These are phyloP conservation scores for Rhorus exstirpatorius DNA, from an alignment of 2,888 invertebrate genomes.

Conservation along the genomic window DNA sequence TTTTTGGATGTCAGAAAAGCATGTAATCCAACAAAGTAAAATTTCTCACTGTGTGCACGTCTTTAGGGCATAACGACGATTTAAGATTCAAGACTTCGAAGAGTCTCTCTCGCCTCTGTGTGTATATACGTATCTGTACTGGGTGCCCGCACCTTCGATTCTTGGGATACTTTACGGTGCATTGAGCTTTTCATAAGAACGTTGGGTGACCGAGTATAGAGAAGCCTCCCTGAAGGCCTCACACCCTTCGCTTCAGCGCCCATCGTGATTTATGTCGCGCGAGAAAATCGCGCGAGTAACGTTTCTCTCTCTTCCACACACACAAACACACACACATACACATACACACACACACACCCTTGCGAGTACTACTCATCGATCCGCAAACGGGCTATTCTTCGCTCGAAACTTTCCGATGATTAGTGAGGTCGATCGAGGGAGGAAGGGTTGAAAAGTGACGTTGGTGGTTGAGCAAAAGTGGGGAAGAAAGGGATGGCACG, in stretches of 20 bases:
- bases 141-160: constrained; percentile 36
- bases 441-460: constrained; percentile 40
- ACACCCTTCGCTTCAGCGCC: constrained; percentile 48
- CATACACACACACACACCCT: constrained; percentile 12
- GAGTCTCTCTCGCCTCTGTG: constrained; percentile 18
- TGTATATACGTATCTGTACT: not conserved
- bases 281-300: constrained; percentile 69
- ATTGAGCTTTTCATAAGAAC: constrained; percentile 61
- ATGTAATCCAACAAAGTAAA: not conserved
- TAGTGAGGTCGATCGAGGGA: constrained; percentile 68
- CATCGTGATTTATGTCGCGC: constrained; percentile 65
- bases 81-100: constrained; percentile 52
- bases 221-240: constrained; percentile 19
- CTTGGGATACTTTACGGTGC: constrained; percentile 62
- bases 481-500: constrained; percentile 26
- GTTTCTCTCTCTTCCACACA: constrained; percentile 37
- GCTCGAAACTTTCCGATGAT: constrained; percentile 71
- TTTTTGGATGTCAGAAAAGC: not conserved
- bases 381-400: constrained; percentile 64
- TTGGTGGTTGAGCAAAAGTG: constrained; percentile 26
- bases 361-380: constrained; percentile 68
- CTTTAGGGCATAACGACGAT: constrained; percentile 42
- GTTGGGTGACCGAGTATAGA: constrained; percentile 52
- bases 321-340: constrained; percentile 11
- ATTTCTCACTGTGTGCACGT: not conserved